Evolutionary conservation across 2,888 invertebrate genomes (phyloP).

Genomic region (Taphrorychus bicolor): DNA sequence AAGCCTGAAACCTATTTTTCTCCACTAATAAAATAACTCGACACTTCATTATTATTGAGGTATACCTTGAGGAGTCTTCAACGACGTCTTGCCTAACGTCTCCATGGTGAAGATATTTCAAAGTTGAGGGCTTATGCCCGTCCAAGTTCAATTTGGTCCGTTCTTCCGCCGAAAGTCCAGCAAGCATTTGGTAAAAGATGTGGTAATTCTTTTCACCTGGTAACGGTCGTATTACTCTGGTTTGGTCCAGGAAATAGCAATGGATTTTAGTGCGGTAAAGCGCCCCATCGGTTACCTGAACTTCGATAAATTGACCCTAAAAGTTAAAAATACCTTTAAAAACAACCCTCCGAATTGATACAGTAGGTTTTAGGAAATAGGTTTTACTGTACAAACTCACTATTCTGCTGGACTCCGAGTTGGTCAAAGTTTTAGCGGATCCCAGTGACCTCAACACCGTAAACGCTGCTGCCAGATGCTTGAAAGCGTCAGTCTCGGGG

Average conservation of each 20-base stretch:
- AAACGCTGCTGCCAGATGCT: slow-evolving; percentile 93
- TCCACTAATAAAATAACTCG: neutral
- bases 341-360: too few relatives aligned
- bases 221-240: slow-evolving; percentile 85
- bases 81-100: slow-evolving; percentile 75
- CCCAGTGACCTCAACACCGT: slow-evolving; percentile 92
- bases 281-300: slow-evolving; percentile 94
- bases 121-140: slow-evolving; percentile 81
- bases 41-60: too few relatives aligned
- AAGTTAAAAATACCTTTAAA: too few relatives aligned
- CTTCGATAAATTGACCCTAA: slow-evolving; percentile 94
- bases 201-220: slow-evolving; percentile 91
- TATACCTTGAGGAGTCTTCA: slow-evolving; percentile 70
- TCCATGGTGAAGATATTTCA: slow-evolving; percentile 81
- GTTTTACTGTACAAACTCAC: slow-evolving; percentile 60
- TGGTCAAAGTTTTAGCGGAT: slow-evolving; percentile 87
- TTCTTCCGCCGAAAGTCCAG: slow-evolving; percentile 87
- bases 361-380: neutral
- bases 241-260: slow-evolving; percentile 94
- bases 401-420: slow-evolving; percentile 92
- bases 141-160: slow-evolving; percentile 86
- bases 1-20: slow-evolving; percentile 76
- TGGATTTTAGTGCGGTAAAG: slow-evolving; percentile 95
- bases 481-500: slow-evolving; percentile 94
- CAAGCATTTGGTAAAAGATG: slow-evolving; percentile 95